Percentiles rank a stretch among this genome's conserved stretches.
These are phyloP conservation scores for Pollenia angustigena DNA, from an alignment of 2,888 invertebrate species.

Conservation along the genomic window DNA sequence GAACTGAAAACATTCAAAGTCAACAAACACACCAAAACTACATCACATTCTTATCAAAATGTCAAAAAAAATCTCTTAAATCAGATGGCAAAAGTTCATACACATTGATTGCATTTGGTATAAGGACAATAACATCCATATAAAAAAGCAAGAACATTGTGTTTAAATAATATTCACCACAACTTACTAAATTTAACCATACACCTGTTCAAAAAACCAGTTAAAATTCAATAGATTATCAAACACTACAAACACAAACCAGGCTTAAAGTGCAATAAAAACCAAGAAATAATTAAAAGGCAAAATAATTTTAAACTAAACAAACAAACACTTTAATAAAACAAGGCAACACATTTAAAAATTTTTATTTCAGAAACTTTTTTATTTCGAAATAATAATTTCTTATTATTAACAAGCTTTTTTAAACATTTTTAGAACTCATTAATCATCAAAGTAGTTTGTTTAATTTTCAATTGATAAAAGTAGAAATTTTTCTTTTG, in stretches of 20 bases:
- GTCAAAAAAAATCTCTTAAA: neutral
- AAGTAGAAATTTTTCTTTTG: neutral
- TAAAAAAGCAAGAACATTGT: constrained; percentile 8
- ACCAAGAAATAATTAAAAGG: constrained; percentile 22
- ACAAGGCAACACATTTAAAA: constrained; percentile 69
- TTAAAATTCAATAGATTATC: constrained; percentile 1
- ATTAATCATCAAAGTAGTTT: constrained; percentile 59
- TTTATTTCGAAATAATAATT: constrained; percentile 1
- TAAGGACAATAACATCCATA: neutral
- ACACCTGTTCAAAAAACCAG: neutral
- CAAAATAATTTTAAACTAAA: neutral
- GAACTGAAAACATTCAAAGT: constrained; percentile 5
- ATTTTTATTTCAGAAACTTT: constrained; percentile 10
- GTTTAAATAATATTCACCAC: constrained; percentile 28
- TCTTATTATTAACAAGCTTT: constrained; percentile 30
- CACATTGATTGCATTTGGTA: constrained; percentile 22
- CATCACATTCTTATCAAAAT: constrained; percentile 12
- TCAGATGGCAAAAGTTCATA: constrained; percentile 15
- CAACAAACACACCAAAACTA: constrained; percentile 25
- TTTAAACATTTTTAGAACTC: constrained; percentile 28
- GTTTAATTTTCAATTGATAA: neutral
- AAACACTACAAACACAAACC: constrained; percentile 35
- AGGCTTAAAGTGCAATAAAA: constrained; percentile 37
- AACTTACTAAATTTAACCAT: constrained; percentile 9
- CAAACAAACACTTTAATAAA: constrained; percentile 58